Percentiles rank a stretch among this genome's conserved stretches.
phyloP scores from a whole-genome alignment of 2,888 invertebrate genomes.

The Leucania comma region DNA sequence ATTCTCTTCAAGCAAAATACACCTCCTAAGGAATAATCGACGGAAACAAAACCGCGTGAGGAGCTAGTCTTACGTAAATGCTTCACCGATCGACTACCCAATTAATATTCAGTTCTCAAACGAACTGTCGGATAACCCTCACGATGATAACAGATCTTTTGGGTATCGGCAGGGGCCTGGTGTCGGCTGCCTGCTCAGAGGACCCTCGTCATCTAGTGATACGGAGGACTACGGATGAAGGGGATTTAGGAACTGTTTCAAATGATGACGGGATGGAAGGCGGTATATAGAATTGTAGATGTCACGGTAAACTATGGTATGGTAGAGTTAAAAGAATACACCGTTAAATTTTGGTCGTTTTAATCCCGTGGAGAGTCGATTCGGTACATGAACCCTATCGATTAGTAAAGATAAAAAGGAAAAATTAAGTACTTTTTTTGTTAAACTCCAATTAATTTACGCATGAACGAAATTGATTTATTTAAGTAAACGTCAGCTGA shows the following conservation, averaged over 20 bases:
- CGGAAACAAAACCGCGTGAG: not conserved
- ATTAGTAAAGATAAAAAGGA: too few relatives aligned
- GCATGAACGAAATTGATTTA: too few relatives aligned
- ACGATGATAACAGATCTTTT: constrained; percentile 38
- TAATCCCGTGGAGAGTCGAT: too few relatives aligned
- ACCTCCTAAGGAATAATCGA: not conserved
- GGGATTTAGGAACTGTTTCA: constrained; percentile 24
- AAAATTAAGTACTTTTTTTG: too few relatives aligned
- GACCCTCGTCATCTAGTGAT: constrained; percentile 43
- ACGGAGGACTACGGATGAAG: constrained; percentile 1
- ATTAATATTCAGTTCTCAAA: constrained; percentile 30
- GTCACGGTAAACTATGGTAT: not conserved
- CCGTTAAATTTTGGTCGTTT: too few relatives aligned
- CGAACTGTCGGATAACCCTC: constrained; percentile 23
- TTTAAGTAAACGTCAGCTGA: too few relatives aligned
- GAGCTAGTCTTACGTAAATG: constrained; percentile 15
- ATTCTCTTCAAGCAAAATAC: not conserved
- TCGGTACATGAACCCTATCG: too few relatives aligned
- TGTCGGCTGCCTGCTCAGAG: constrained; percentile 19
- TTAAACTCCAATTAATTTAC: too few relatives aligned
- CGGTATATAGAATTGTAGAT: not conserved
- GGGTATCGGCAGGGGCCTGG: constrained; percentile 12
- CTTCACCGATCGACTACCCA: constrained; percentile 21
- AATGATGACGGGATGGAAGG: constrained; percentile 24
- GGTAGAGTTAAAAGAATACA: not conserved